Base-by-base conservation (phyloP, 2,888 invertebrate genomes). In the Drosophila cracens region DNA sequence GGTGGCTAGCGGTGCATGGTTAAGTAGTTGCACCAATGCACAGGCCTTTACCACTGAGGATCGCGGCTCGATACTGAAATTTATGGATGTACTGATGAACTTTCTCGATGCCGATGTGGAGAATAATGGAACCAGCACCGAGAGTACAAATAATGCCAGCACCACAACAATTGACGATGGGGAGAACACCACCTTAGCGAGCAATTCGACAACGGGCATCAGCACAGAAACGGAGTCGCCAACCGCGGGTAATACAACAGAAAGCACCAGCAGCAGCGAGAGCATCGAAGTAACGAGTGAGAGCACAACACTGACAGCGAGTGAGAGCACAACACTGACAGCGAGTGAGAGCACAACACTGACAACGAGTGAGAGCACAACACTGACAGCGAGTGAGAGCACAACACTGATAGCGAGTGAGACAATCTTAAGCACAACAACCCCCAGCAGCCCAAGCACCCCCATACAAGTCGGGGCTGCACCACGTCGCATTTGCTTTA, bases 401-500 rank as follows among this genome's bases (percentile, higher is more conserved):
- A 54, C 53, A 48, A 56, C 38, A 10, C 4, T 21, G 21, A 21
- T 5, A 18, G 54, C 60, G 10, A 61, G 60, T 31, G 61, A 66
- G 31, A 70, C 49, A 52, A 64, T n/a, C 21, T 11, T 43, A 21
- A 43, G 16, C 16, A 40, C 7, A 38, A 25, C 62, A 59, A 34
- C 38, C n/a, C 6, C 36, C n/a, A 38, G 52, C 65, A 29, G 33
- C 46, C 7, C 34, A 16, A 18, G 21, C n/a, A 13, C 34, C 49
- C 51, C 38, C 38, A 58, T 64, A 4, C 60, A 38, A 8, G 27
- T 48, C 2, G 31, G 25, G 7, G 13, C 53, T 6, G 43, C 57
- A 2, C 70, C 86, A 25, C 62, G 58, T 2, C 76, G 82, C n/a
- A 76, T 85, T 48, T 87, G 87, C 63, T 87, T 89, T 27, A 89